Base-by-base conservation (phyloP, 2,113 vertebrate species). In the Caranx melampygus region DNA sequence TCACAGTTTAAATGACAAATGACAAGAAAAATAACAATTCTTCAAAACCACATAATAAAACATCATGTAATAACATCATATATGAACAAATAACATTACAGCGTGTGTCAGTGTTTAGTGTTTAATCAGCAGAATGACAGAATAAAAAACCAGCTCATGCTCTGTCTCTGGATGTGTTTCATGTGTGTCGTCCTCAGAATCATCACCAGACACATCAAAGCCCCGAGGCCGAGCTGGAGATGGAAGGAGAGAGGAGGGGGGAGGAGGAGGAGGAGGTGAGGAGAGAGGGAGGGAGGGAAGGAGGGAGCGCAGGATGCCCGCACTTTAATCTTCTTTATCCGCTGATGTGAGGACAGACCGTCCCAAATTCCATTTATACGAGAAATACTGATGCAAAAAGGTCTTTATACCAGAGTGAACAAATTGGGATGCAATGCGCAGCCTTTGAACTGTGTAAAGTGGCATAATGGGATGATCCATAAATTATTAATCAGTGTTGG, bases 271-370 rank as follows among this genome's bases (percentile, higher is more conserved):
- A 20, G 33, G 33, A 15, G 10, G 34, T 15, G 42, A 20, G 60
- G 37, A 51, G 57, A 31, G 31, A 10, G 57, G 31, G 6, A 6
- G 12, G 71, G 60, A 72, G 74, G 80, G 78, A n/a, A 34, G 64
- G 87, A 62, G 78, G 80, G 94, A 93, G 71, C 82, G 91, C 92
- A 91, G 78, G 93, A 94, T 92, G 90, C 91, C 75, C 90, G 89
- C 94, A 96, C 96, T 97, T 97, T 96, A 96, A 96, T 97, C 96
- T 97, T 95, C 93, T 93, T 94, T 94, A 94, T 94, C 76, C 95
- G 95, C 94, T 95, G 96, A 96, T 94, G 94, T 94, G 94, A 87
- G 84, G 82, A 94, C 85, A 93, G 94, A 91, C 78, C 88, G 88
- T 92, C 88, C 83, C 87, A 86, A 94, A 95, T 95, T 96, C 94